Evolutionary conservation across 2,888 invertebrate species (phyloP).

Genomic region (Leptinotarsa rubiginosa): DNA sequence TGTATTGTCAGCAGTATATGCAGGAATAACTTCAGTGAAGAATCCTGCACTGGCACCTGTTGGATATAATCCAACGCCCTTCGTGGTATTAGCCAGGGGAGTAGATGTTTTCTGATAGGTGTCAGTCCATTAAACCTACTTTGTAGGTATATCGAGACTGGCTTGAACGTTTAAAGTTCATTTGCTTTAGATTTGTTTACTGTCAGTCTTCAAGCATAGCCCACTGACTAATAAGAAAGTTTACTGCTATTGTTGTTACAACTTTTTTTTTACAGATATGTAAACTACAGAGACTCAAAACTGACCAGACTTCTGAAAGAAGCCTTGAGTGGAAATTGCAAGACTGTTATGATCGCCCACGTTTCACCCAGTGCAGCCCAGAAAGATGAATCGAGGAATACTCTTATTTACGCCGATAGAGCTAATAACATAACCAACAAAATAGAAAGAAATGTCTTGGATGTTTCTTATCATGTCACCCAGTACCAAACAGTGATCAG

Average conservation of each 20-base stretch:
- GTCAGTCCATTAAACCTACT: too few species aligned
- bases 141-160: too few species aligned
- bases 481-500: slow-evolving; percentile 86
- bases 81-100: too few species aligned
- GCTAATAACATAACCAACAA: slow-evolving; percentile 94
- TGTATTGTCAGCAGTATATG: too few species aligned
- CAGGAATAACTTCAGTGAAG: too few species aligned
- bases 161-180: too few species aligned
- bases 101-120: too few species aligned
- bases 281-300: slow-evolving; percentile 89
- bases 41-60: too few species aligned
- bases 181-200: too few species aligned
- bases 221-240: too few species aligned
- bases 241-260: background rate
- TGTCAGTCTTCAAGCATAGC: too few species aligned
- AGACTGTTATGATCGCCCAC: slow-evolving; percentile 97
- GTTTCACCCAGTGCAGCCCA: slow-evolving; percentile 85
- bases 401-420: slow-evolving; percentile 92
- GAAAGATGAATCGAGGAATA: slow-evolving; percentile 92
- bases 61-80: too few species aligned
- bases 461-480: slow-evolving; percentile 78
- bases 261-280: slow-evolving; percentile 71
- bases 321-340: slow-evolving; percentile 88
- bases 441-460: slow-evolving; percentile 70
- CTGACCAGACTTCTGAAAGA: slow-evolving; percentile 90